A percentile compares a stretch with the other conserved stretches of the same genome.
Conservation (phyloP, 2,797 vertebrate genomes). For the Megaceryle alcyon region DNA sequence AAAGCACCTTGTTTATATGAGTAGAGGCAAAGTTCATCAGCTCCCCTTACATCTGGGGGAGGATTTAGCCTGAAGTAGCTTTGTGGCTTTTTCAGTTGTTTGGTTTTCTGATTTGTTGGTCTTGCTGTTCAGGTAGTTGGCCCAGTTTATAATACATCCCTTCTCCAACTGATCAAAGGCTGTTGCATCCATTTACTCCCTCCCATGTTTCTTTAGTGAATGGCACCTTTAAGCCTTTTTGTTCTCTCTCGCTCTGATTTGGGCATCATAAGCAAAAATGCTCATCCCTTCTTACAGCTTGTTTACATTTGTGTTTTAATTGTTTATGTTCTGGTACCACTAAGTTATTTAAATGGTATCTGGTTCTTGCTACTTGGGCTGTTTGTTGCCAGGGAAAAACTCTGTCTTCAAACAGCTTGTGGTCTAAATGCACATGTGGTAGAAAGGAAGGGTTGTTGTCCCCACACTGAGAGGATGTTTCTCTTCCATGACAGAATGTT, state of each 20-base stretch:
- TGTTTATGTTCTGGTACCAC: not conserved
- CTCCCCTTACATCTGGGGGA: not conserved
- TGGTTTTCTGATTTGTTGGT: not conserved
- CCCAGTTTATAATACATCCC: not conserved
- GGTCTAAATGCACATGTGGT: not conserved
- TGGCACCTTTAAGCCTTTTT: not conserved
- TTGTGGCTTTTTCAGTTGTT: not conserved
- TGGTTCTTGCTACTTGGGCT: not conserved
- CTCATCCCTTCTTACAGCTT: not conserved
- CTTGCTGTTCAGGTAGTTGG: not conserved
- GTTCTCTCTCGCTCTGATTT: not conserved
- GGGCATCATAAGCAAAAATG: not conserved
- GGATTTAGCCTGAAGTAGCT: not conserved
- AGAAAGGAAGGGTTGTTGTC: not conserved
- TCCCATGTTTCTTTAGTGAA: not conserved
- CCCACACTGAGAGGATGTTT: not conserved
- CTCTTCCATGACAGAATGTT: not conserved
- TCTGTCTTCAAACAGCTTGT: not conserved
- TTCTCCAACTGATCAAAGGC: not conserved
- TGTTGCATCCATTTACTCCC: not conserved
- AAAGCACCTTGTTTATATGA: not conserved
- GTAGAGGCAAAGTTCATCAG: not conserved
- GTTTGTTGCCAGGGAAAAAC: not conserved
- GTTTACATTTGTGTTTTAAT: not conserved
- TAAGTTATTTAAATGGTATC: not conserved